phyloP scores from a whole-genome alignment of 2,888 invertebrate genomes.

The Dicycla oo region DNA sequence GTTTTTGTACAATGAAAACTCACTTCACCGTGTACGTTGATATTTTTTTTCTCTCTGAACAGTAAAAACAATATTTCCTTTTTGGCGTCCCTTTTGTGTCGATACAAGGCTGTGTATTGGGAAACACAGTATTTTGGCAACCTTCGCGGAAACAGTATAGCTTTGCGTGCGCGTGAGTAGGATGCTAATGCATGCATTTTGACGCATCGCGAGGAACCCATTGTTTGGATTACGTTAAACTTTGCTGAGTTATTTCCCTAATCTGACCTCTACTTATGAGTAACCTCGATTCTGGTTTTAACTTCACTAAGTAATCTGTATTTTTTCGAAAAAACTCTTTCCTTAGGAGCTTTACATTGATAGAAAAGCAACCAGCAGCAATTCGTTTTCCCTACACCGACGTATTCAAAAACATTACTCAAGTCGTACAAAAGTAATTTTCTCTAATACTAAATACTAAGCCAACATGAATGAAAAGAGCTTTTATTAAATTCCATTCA shows the following conservation, averaged over 20 bases:
- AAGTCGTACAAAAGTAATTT: too few species aligned
- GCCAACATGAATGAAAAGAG: slow-evolving; percentile 22
- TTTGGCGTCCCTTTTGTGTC: slow-evolving; percentile 16
- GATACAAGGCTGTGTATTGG: slow-evolving; percentile 26
- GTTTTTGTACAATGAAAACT: slow-evolving; percentile 10
- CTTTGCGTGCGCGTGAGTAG: slow-evolving; percentile 38
- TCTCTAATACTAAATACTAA: background rate
- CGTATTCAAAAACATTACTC: too few species aligned
- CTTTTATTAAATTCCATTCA: background rate
- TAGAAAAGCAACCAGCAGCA: too few species aligned
- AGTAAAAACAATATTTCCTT: background rate
- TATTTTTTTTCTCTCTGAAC: slow-evolving; percentile 3
- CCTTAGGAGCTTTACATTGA: too few species aligned
- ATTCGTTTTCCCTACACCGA: too few species aligned
- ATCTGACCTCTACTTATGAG: background rate
- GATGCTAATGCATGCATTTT: slow-evolving; percentile 25
- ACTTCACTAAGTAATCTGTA: background rate
- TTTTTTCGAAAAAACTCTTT: background rate
- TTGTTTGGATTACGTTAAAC: slow-evolving; percentile 17
- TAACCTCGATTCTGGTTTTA: background rate
- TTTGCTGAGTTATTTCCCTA: background rate
- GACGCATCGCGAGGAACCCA: slow-evolving; percentile 10
- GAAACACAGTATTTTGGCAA: slow-evolving; percentile 28
- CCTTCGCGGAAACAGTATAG: slow-evolving; percentile 31
- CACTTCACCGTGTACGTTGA: background rate